These are phyloP conservation scores for Pan paniscus DNA, from an alignment of 2,113 vertebrate genomes.

Conservation along the genomic window DNA sequence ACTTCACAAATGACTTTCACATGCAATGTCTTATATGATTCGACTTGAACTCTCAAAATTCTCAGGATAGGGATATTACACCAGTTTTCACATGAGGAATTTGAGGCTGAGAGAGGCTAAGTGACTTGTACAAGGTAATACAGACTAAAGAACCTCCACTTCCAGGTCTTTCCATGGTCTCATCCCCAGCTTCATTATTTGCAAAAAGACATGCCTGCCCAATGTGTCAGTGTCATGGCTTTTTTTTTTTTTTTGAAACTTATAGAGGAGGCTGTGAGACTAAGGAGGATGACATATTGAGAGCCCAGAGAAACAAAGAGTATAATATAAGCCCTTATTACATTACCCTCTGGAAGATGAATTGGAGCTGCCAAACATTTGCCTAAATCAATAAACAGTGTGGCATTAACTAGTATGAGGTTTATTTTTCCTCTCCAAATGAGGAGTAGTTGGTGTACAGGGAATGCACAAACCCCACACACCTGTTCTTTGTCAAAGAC, in stretches of 20 bases:
- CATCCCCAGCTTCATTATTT: not conserved
- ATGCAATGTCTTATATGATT: not conserved
- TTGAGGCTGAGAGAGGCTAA: not conserved
- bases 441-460: slow-evolving; percentile 38
- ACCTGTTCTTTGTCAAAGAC: slow-evolving; percentile 46
- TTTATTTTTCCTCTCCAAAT: slow-evolving; percentile 63
- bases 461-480: slow-evolving; percentile 18
- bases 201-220: not conserved
- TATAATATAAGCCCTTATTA: slow-evolving; percentile 64
- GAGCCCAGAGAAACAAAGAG: slow-evolving; percentile 41
- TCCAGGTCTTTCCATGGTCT: not conserved
- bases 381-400: slow-evolving; percentile 71
- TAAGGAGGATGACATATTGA: not conserved
- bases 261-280: not conserved
- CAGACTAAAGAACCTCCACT: not conserved
- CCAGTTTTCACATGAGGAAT: not conserved
- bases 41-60: not conserved
- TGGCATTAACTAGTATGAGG: slow-evolving; percentile 53
- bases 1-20: not conserved
- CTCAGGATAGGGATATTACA: too few species aligned
- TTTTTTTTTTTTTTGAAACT: slow-evolving; percentile 44
- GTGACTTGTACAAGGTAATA: not conserved
- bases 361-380: slow-evolving; percentile 63
- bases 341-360: slow-evolving; percentile 68
- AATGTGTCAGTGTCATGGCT: not conserved